Conservation (phyloP, 2,888 invertebrate species). For the Adineta ricciae region DNA sequence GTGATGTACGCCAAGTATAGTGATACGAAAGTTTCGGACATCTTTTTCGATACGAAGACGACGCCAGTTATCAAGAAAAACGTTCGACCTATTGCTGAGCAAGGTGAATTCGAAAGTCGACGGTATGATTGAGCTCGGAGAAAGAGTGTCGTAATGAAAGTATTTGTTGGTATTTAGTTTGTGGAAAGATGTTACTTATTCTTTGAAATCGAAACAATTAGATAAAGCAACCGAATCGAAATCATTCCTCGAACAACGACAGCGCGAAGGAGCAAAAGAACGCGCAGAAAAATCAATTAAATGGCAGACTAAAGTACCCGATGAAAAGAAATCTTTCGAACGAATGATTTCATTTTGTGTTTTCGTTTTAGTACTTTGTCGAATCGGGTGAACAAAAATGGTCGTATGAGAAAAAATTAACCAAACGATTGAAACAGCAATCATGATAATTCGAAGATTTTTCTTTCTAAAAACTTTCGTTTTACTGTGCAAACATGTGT, state of each 20-base stretch:
- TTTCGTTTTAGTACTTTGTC: not conserved
- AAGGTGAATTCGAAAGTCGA: conserved; percentile 76
- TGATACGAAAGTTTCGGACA: conserved; percentile 22
- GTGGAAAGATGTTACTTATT: conserved; percentile 93
- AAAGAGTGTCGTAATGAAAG: not conserved
- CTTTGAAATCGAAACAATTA: conserved; percentile 75
- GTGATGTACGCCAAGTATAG: conserved; percentile 60
- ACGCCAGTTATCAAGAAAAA: conserved; percentile 75
- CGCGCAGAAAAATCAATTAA: conserved; percentile 64
- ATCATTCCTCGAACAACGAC: conserved; percentile 78
- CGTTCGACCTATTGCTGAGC: conserved; percentile 73
- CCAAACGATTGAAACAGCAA: conserved; percentile 14
- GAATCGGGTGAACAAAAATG: not conserved
- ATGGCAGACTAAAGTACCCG: conserved; percentile 70
- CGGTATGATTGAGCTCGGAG: conserved; percentile 48
- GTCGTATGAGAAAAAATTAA: not conserved
- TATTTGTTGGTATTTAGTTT: conserved; percentile 52
- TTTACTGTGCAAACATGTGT: not conserved
- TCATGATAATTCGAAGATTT: not conserved
- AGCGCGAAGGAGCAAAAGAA: conserved; percentile 77
- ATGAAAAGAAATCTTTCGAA: not conserved
- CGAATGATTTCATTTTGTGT: not conserved
- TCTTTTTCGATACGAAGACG: conserved; percentile 64
- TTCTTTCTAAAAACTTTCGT: not conserved
- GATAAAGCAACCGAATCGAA: conserved; percentile 85